Evolutionary conservation across 2,888 invertebrate genomes (phyloP).

Genomic region (Eilema sororculum): DNA sequence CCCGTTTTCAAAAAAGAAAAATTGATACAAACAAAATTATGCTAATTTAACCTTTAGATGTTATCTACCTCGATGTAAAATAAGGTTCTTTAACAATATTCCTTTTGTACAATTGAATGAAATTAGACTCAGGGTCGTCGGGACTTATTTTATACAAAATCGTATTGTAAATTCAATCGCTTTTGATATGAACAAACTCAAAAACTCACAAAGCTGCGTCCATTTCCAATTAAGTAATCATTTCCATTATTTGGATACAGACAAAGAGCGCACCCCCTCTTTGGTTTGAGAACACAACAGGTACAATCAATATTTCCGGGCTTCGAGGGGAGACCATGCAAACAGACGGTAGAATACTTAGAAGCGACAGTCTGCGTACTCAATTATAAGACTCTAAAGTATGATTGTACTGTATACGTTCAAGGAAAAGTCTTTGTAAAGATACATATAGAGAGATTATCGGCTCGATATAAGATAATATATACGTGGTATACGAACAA

Average conservation of each 20-base stretch:
- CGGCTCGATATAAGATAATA: not conserved
- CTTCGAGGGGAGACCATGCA: slow-evolving; percentile 55
- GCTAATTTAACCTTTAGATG: slow-evolving; percentile 11
- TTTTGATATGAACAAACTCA: slow-evolving; percentile 26
- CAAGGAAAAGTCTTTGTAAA: not conserved
- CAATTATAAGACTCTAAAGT: slow-evolving; percentile 34
- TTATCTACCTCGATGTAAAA: slow-evolving; percentile 9
- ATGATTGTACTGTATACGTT: slow-evolving; percentile 17
- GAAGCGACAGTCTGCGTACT: slow-evolving; percentile 60
- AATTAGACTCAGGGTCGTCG: not conserved
- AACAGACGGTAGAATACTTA: slow-evolving; percentile 66
- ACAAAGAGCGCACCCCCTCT: slow-evolving; percentile 44
- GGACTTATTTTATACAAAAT: slow-evolving; percentile 16
- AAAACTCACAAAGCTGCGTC: slow-evolving; percentile 25
- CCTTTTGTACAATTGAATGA: slow-evolving; percentile 12
- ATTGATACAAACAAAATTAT: slow-evolving; percentile 10
- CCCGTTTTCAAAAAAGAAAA: not conserved
- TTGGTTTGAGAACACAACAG: slow-evolving; percentile 62
- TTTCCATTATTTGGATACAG: slow-evolving; percentile 53
- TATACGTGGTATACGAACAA: slow-evolving; percentile 9
- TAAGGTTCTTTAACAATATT: slow-evolving; percentile 16
- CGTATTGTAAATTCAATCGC: slow-evolving; percentile 25
- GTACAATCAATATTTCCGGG: slow-evolving; percentile 76
- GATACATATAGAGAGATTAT: not conserved
- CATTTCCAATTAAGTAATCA: slow-evolving; percentile 56